These are phyloP conservation scores for Percopsis transmontana DNA, from an alignment of 2,113 vertebrate genomes.

Conservation along the genomic window DNA sequence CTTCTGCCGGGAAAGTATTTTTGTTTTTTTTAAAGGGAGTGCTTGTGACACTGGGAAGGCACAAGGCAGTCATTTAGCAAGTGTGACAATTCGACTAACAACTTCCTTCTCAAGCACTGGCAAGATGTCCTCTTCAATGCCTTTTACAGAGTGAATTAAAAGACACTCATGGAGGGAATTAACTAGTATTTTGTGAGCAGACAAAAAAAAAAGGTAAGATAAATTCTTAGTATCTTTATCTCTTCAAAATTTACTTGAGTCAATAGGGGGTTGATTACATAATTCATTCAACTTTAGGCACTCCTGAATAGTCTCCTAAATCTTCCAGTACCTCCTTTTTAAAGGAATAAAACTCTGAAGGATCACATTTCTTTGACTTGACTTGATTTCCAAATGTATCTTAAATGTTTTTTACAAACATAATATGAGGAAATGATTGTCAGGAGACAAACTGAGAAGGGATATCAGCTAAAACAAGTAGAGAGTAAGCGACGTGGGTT, in stretches of 20 bases:
- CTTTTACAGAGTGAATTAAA: slow-evolving; percentile 2
- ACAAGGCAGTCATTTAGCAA: slow-evolving; percentile 24
- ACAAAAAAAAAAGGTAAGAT: slow-evolving; percentile 44
- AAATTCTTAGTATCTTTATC: background rate
- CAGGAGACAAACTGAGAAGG: too few relatives aligned
- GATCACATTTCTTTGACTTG: too few relatives aligned
- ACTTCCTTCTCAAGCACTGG: slow-evolving; percentile 9
- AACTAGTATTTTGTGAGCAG: background rate
- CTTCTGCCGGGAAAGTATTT: too few relatives aligned
- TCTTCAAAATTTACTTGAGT: background rate
- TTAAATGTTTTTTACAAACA: too few relatives aligned
- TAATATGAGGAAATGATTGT: too few relatives aligned
- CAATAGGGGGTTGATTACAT: background rate
- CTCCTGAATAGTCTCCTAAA: too few relatives aligned
- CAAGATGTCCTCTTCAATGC: background rate
- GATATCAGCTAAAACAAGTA: too few relatives aligned
- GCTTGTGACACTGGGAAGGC: slow-evolving; percentile 26
- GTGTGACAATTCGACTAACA: slow-evolving; percentile 7
- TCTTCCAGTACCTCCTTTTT: too few relatives aligned
- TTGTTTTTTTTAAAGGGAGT: slow-evolving; percentile 22
- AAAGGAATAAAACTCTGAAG: too few relatives aligned
- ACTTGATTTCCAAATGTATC: too few relatives aligned
- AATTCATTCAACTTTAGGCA: background rate
- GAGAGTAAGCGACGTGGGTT: too few relatives aligned
- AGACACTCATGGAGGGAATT: background rate